Evolutionary conservation across 1,140 invertebrate species (phyloP).

Genomic region (Bombus soroeensis): DNA sequence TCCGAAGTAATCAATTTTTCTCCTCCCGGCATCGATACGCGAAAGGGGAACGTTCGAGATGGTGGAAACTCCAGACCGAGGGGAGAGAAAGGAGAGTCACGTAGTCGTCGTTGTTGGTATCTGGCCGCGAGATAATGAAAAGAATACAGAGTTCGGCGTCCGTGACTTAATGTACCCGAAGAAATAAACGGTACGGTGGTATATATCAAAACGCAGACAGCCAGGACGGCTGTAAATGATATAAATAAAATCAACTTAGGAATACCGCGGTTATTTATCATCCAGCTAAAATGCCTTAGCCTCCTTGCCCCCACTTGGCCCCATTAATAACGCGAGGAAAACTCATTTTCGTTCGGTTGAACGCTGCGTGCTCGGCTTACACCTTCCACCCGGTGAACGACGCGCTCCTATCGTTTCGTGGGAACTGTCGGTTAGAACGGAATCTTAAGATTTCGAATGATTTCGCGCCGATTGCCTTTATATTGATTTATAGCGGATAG

Average conservation of each 20-base stretch:
- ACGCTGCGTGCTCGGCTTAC: slow-evolving; percentile 22
- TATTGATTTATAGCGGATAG: slow-evolving; percentile 37
- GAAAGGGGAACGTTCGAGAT: slow-evolving; percentile 2
- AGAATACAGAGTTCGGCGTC: slow-evolving; percentile 49
- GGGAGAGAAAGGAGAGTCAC: background rate
- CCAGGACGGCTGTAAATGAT: slow-evolving; percentile 67
- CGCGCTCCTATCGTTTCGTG: slow-evolving; percentile 3
- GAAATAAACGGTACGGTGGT: slow-evolving; percentile 60
- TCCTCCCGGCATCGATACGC: slow-evolving; percentile 26
- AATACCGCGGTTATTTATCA: slow-evolving; percentile 73
- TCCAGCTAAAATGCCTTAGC: slow-evolving; percentile 67
- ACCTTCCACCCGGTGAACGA: background rate
- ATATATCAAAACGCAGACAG: slow-evolving; percentile 70
- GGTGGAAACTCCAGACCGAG: background rate
- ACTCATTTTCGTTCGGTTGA: slow-evolving; percentile 65
- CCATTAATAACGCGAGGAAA: slow-evolving; percentile 70
- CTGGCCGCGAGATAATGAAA: slow-evolving; percentile 41
- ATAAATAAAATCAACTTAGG: slow-evolving; percentile 75
- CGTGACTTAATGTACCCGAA: slow-evolving; percentile 71
- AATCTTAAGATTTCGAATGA: slow-evolving; percentile 34
- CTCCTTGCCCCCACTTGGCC: slow-evolving; percentile 38
- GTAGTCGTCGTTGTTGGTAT: slow-evolving; percentile 4
- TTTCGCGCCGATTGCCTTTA: slow-evolving; percentile 11
- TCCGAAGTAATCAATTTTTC: slow-evolving; percentile 51
- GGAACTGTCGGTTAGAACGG: slow-evolving; percentile 19